Evolutionary conservation across 2,888 invertebrate genomes (phyloP), one percentile per base, ranked within the genome.

Genomic region (Crocallis elinguaria): DNA sequence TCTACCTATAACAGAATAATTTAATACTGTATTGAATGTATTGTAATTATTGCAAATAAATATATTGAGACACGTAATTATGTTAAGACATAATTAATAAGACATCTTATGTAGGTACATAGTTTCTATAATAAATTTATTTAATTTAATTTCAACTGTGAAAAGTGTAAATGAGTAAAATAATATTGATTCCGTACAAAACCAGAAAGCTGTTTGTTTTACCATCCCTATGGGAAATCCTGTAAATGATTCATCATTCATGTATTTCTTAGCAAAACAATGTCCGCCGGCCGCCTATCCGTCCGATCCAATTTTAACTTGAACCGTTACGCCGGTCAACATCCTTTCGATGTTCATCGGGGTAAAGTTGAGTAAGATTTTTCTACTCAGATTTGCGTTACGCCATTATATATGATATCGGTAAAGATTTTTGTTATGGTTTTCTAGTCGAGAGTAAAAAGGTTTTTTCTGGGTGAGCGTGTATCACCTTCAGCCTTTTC

Each of bases 291-390:
- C 37, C 41, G 38, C 49, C 49, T 58, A 51, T 51, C 56, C 51
- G 57, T 64, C 50, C 33, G 63, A 59, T 61, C 52, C 61, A 54
- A 59, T 49, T 59, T 52, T 61, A 60, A 57, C 62, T 44, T 42
- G 45, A 17, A 49, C 38, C 38, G 43, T 49, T 48, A 14, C 12
- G 32, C 42, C 53, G 61, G 59, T 59, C 64, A 59, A 61, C 51
- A 61, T 57, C 59, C 59, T 57, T 38, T 51, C 19, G 16, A 55
- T 49, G 49, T 48, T 38, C 43, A 48, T 43, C 43, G 43, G 23
- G n/a, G 11, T 29, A 3, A 19, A 33, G 35, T 42, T 9, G 23
- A 14, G 27, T 42, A 42, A 42, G 37, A 43, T 43, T 43, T 49
- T 32, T 45, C 45, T 35, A 49, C 37, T 42, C 11, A 27, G 33